Evolutionary conservation across 2,113 vertebrate genomes (phyloP).

Genomic region (Vanacampus margaritifer): DNA sequence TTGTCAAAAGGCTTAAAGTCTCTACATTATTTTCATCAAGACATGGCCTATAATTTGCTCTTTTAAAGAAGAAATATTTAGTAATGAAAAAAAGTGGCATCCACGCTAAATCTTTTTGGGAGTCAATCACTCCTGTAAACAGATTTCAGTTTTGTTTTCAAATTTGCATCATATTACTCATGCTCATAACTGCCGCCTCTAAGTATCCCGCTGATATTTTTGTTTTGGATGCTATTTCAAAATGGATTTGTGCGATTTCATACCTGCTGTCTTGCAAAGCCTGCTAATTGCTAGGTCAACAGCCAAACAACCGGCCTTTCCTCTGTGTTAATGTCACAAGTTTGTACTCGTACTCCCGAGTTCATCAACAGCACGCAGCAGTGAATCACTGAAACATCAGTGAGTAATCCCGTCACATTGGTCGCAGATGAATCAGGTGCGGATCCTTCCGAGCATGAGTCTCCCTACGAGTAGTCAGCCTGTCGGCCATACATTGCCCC

Average conservation of each 20-base stretch:
- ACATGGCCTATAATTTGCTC: no score
- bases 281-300: background rate
- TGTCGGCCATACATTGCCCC: background rate
- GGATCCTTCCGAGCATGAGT: conserved; percentile 2
- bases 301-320: background rate
- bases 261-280: background rate
- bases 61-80: no score
- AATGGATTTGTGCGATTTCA: background rate
- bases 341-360: background rate
- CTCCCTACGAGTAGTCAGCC: background rate
- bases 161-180: background rate
- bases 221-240: background rate
- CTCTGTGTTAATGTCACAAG: conserved; percentile 4
- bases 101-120: background rate
- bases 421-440: conserved; percentile 24
- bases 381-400: conserved; percentile 20
- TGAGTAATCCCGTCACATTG: conserved; percentile 37
- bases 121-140: background rate
- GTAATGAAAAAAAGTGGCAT: no score
- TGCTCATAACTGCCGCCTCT: background rate
- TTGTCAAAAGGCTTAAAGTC: no score
- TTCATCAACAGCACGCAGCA: conserved; percentile 25
- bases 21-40: no score
- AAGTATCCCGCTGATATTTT: background rate
- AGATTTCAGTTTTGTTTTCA: background rate